Percentiles rank a stretch among this genome's conserved stretches.
These are phyloP conservation scores for Gephyroberyx darwinii DNA, from an alignment of 2,797 vertebrate species.

Conservation along the genomic window DNA sequence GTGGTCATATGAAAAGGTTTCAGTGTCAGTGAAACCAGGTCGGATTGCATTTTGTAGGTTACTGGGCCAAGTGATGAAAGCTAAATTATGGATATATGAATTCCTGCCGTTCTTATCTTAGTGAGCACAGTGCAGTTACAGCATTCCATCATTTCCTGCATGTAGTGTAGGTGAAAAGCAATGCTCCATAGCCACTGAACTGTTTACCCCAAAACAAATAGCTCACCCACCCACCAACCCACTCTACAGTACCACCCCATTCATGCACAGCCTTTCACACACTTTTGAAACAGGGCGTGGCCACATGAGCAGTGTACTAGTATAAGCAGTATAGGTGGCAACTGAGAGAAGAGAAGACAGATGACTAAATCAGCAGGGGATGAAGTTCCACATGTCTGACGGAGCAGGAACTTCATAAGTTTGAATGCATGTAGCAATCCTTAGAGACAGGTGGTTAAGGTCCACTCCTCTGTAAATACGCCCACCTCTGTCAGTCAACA, in stretches of 20 bases:
- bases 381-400: neutral
- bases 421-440: constrained; percentile 8
- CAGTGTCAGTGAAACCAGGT: constrained; percentile 41
- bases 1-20: constrained; percentile 53
- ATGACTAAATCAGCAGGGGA: constrained; percentile 9
- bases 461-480: constrained; percentile 5
- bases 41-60: constrained; percentile 53
- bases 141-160: constrained; percentile 20
- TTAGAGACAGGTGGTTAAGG: constrained; percentile 13
- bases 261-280: constrained; percentile 38
- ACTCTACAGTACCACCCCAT: constrained; percentile 15
- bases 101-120: constrained; percentile 23
- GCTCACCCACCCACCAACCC: constrained; percentile 21
- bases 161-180: constrained; percentile 16
- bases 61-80: constrained; percentile 59
- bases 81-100: constrained; percentile 47
- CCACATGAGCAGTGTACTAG: constrained; percentile 19
- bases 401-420: neutral
- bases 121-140: constrained; percentile 3
- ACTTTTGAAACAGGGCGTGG: constrained; percentile 70
- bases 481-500: constrained; percentile 1
- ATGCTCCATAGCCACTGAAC: constrained; percentile 34
- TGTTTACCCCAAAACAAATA: constrained; percentile 62
- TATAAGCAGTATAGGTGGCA: constrained; percentile 44
- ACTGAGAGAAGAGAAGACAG: constrained; percentile 49